These are phyloP conservation scores for Apogon talboti DNA, from an alignment of 2,797 vertebrate genomes.

Conservation along the genomic window DNA sequence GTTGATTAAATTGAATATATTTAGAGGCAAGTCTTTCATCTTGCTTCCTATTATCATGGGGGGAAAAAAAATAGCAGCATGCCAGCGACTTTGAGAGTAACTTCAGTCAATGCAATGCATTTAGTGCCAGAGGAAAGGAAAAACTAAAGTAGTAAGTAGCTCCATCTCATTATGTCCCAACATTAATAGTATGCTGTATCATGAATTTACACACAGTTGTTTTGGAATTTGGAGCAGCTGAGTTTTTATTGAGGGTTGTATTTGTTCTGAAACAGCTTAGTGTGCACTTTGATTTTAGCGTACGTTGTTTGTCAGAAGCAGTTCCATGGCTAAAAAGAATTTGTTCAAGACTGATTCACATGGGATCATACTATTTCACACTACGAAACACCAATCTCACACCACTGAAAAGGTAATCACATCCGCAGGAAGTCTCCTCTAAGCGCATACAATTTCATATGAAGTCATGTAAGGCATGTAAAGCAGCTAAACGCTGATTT, in stretches of 20 bases:
- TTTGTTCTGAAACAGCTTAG: constrained; percentile 68
- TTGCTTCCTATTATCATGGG: constrained; percentile 32
- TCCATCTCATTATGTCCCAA: constrained; percentile 58
- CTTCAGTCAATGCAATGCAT: constrained; percentile 49
- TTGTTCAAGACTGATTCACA: constrained; percentile 68
- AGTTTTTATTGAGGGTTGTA: constrained; percentile 38
- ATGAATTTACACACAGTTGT: constrained; percentile 59
- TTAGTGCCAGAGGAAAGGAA: constrained; percentile 46
- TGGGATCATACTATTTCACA: constrained; percentile 70
- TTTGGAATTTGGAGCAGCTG: constrained; percentile 49
- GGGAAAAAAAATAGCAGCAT: constrained; percentile 19
- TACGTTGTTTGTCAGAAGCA: constrained; percentile 66
- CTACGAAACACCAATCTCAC: constrained; percentile 69
- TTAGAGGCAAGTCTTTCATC: constrained; percentile 47
- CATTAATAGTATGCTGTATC: constrained; percentile 59
- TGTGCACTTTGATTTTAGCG: constrained; percentile 64
- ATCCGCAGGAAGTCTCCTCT: constrained; percentile 68
- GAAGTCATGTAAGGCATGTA: constrained; percentile 60
- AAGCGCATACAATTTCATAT: constrained; percentile 49
- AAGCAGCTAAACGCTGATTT: constrained; percentile 64
- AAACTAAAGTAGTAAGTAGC: constrained; percentile 26
- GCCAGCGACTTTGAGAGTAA: constrained; percentile 47
- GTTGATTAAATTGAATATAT: constrained; percentile 59
- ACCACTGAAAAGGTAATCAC: constrained; percentile 71
- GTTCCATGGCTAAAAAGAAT: constrained; percentile 46